These are phyloP conservation scores for Caranx ignobilis DNA, from an alignment of 2,113 vertebrate genomes.

Conservation along the genomic window DNA sequence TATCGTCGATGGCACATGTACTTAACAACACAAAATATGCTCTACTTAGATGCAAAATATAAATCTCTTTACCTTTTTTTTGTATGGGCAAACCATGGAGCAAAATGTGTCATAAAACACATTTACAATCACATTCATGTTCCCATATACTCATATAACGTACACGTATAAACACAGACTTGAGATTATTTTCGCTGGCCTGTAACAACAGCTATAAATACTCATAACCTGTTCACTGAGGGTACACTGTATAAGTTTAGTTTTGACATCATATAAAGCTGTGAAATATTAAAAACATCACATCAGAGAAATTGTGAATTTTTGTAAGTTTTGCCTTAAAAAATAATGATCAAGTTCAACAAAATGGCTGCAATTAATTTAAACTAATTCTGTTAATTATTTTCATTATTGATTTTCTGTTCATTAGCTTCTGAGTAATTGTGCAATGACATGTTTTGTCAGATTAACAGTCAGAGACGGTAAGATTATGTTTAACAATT, in stretches of 20 bases:
- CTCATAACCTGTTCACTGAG: too few species aligned
- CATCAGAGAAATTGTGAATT: too few species aligned
- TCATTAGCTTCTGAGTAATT: too few species aligned
- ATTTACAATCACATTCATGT: not conserved
- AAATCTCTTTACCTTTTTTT: slow-evolving; percentile 14
- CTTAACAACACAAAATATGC: slow-evolving; percentile 30
- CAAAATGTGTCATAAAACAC: not conserved
- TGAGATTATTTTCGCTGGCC: not conserved
- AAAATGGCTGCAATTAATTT: too few species aligned
- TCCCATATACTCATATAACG: not conserved
- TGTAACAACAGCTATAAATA: not conserved
- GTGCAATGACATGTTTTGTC: not conserved
- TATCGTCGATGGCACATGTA: slow-evolving; percentile 53
- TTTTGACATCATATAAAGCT: not conserved
- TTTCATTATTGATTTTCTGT: too few species aligned
- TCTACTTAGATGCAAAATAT: not conserved
- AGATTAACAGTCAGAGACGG: too few species aligned
- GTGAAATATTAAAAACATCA: not conserved
- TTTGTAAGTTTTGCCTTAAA: not conserved
- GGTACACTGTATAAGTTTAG: not conserved
- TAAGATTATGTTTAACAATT: too few species aligned
- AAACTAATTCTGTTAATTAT: too few species aligned
- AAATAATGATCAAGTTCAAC: not conserved
- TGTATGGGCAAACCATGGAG: not conserved
- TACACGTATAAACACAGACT: not conserved